Base-by-base conservation (phyloP, 2,113 vertebrate genomes). In the Phrynocephalus versicolor region DNA sequence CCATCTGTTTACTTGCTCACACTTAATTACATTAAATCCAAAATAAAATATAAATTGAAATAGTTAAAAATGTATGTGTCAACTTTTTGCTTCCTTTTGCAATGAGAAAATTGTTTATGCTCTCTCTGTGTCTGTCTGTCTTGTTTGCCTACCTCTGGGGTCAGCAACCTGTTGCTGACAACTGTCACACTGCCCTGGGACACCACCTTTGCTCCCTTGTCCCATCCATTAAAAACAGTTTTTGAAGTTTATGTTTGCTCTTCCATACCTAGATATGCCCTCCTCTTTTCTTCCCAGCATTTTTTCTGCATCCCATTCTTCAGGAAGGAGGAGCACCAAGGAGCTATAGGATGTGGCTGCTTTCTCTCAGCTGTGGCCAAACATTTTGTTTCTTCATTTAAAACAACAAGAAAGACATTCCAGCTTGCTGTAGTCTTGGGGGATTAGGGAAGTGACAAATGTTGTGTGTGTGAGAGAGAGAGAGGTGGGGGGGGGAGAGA, bases 1-100 rank as follows among this genome's bases (percentile, higher is more conserved):
- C 81, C 9, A 6, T 87, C 89, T 87, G 77, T 88, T 90, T 73
- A 71, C 65, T 81, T 88, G 57, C 77, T 88, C 71, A 72, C 33
- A 77, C 83, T 81, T 91, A 70, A 87, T 89, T 77, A 72, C 77
- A 33, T 88, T 75, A 55, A 82, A 82, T 85, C 86, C 64, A 85
- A 83, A 73, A 83, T 16, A 18, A 79, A 0, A 5, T 81, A 77
- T 27, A 35, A 81, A 71, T 87, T 51, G 21, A 19, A 78, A 79
- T 39, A n/a, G 30, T 12, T 70, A 41, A 23, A 87, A 79, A 0
- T 18, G 33, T 16, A 62, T 2, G 25, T 72, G 33, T 85, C 73
- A 84, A 70, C 85, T 70, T 30, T 16, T 9, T 71, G 10, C 21
- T n/a, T 15, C 19, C 13, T 62, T 58, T 78, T 70, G 6, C 60